phyloP scores from a whole-genome alignment of 2,797 vertebrate genomes.

The Sylvia borin region DNA sequence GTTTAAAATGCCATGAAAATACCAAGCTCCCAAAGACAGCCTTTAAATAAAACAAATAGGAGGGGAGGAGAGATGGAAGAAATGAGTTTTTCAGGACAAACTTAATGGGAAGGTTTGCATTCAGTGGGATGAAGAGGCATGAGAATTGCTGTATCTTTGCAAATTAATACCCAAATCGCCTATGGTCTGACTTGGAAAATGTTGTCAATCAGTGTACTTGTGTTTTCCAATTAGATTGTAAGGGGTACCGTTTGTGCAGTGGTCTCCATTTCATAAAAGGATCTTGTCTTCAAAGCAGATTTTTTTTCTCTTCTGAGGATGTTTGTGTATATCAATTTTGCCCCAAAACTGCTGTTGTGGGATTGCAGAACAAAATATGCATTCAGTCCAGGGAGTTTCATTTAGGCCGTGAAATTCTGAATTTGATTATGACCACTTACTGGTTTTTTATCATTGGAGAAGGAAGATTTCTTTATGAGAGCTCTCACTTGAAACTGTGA shows the following conservation, averaged over 20 bases:
- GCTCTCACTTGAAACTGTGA: constrained; percentile 24
- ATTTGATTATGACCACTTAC: constrained; percentile 5
- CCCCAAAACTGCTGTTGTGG: constrained; percentile 19
- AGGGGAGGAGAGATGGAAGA: neutral
- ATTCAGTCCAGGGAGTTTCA: neutral
- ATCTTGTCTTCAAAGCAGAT: constrained; percentile 36
- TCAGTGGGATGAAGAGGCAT: constrained; percentile 35
- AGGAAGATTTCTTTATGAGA: constrained; percentile 22
- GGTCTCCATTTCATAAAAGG: constrained; percentile 16
- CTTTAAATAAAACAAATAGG: constrained; percentile 53
- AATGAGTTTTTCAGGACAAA: constrained; percentile 31
- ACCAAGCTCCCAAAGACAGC: constrained; percentile 72
- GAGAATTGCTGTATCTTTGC: constrained; percentile 53
- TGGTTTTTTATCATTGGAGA: neutral
- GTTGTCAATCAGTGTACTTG: constrained; percentile 12
- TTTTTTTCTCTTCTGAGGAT: constrained; percentile 39
- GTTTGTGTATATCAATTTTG: constrained; percentile 23
- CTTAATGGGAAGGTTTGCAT: constrained; percentile 2
- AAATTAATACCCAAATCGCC: constrained; percentile 21
- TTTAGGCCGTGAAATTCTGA: constrained; percentile 34
- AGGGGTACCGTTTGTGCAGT: neutral
- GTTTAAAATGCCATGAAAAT: constrained; percentile 75
- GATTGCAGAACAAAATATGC: constrained; percentile 8
- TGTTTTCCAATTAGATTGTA: constrained; percentile 34
- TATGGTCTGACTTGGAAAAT: constrained; percentile 53